Base-by-base conservation (phyloP, 2,113 vertebrate genomes). In the Epinephelus lanceolatus region DNA sequence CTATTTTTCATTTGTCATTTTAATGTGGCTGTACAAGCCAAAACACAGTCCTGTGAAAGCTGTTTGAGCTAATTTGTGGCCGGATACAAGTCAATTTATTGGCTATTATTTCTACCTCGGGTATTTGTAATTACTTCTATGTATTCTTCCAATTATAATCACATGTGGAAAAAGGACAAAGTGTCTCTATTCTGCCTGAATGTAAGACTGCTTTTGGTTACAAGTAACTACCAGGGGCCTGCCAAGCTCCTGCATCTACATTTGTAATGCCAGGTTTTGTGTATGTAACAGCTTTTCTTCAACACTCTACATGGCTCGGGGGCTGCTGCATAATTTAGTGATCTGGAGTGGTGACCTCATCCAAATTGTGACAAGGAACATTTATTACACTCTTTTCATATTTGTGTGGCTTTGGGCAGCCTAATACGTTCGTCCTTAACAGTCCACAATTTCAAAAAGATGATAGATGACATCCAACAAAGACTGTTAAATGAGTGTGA, bases 311-410 rank as follows among this genome's bases (percentile, higher is more conserved):
- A 37, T 78, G 42, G 71, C 80, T 86, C 19, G 65, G 53, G 87
- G 86, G 82, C 49, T 84, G 55, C 80, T 93, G 85, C 81, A 92
- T 92, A 89, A 91, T 92, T 93, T 88, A 89, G 73, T 78, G 63
- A 80, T 76, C 76, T 80, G 55, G 57, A 82, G 75, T 78, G 78
- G 74, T 79, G 83, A 90, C 82, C 88, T 90, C 86, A 70, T 86
- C 87, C 60, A 82, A 77, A 80, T 72, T 81, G 53, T 86, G 86
- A 88, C 86, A 87, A 63, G 70, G n/a, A 72, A 21, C 65, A 86
- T 88, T 84, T 81, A 81, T 84, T 84, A 82, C 71, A 51, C 40
- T 81, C 57, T 62, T 55, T 77, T 70, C 27, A 57, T 69, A 66
- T 83, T 27, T 71, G 23, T 71, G 30, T 80, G 21, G 30, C 55